A percentile compares a stretch with the other conserved stretches of the same genome.
phyloP scores from a whole-genome alignment of 2,888 invertebrate species.

The Drosophila atroscutellata region DNA sequence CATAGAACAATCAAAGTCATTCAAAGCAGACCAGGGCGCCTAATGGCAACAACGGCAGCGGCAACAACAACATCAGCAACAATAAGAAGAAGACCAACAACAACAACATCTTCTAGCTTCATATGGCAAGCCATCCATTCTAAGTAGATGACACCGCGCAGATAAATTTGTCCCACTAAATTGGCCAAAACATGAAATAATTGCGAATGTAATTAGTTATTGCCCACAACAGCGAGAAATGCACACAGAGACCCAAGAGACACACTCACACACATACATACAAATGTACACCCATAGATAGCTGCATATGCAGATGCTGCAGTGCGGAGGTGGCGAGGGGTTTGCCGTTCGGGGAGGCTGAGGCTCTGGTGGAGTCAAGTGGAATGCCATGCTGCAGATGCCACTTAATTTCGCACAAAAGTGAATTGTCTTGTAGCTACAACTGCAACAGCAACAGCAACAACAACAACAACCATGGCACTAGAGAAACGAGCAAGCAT shows the following conservation, averaged over 20 bases:
- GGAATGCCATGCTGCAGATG: constrained; percentile 80
- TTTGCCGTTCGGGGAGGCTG: constrained; percentile 25
- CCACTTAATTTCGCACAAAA: constrained; percentile 84
- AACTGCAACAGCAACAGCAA: constrained; percentile 57
- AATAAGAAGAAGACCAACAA: constrained; percentile 6
- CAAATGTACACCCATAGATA: not conserved
- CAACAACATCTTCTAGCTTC: constrained; percentile 51
- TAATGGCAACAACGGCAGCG: constrained; percentile 58
- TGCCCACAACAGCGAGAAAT: constrained; percentile 80
- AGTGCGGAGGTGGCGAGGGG: not conserved
- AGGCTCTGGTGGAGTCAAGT: constrained; percentile 70
- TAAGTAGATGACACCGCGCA: constrained; percentile 85
- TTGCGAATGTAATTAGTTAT: constrained; percentile 86
- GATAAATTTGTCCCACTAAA: constrained; percentile 85
- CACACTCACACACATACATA: constrained; percentile 15
- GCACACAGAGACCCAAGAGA: constrained; percentile 30
- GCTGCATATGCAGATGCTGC: constrained; percentile 31
- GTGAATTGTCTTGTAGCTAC: constrained; percentile 83
- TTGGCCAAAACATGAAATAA: constrained; percentile 86
- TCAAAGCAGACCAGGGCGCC: constrained; percentile 57
- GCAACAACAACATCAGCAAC: constrained; percentile 20
- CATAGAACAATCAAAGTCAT: constrained; percentile 77
- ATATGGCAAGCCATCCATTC: constrained; percentile 83
- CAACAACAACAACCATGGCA: constrained; percentile 57
- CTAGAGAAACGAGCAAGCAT: constrained; percentile 75